Evolutionary conservation across 2,888 invertebrate genomes (phyloP), one percentile per base, ranked within the genome.

Genomic region (Geotrupes spiniger): DNA sequence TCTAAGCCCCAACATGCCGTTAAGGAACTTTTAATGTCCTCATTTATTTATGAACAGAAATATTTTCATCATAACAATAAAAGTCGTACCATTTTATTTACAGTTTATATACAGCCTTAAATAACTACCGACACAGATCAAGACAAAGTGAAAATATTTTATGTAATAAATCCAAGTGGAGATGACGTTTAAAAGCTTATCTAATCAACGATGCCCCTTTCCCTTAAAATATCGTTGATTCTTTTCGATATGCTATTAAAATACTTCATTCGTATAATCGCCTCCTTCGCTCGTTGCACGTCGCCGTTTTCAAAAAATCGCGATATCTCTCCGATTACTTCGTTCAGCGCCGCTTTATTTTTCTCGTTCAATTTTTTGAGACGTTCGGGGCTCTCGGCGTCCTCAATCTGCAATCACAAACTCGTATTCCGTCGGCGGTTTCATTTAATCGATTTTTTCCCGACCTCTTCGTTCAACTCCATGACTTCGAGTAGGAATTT

Each of bases 181-280:
- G n/a, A n/a, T n/a, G n/a, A n/a, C n/a, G n/a, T n/a, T n/a, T n/a
- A n/a, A n/a, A n/a, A 21, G 3, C 21, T 6, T 3, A 21, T 12
- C 33, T 61, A 74, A 53, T 74, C 71, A 33, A 80, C 78, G 56
- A 83, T 78, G 26, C 82, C 83, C 71, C 76, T 76, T 63, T 72
- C 77, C 55, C 80, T 71, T 60, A 84, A 77, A 17, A 78, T 63
- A 21, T 72, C 75, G 74, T 89, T 90, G 53, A 94, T 84, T 74
- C 87, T 87, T 27, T 74, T 79, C 51, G 86, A 83, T 64, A 95
- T 83, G 68, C 89, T 92, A 10, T 80, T 77, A 62, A 85, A 90
- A 75, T 94, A 96, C 69, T 92, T 92, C 82, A 95, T 84, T 70
- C 82, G 79, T 33, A 85, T 79, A 14, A 94, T 74, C 44, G 82